Conservation (phyloP, 1,140 invertebrate species). For the Archivesica marissinica region DNA sequence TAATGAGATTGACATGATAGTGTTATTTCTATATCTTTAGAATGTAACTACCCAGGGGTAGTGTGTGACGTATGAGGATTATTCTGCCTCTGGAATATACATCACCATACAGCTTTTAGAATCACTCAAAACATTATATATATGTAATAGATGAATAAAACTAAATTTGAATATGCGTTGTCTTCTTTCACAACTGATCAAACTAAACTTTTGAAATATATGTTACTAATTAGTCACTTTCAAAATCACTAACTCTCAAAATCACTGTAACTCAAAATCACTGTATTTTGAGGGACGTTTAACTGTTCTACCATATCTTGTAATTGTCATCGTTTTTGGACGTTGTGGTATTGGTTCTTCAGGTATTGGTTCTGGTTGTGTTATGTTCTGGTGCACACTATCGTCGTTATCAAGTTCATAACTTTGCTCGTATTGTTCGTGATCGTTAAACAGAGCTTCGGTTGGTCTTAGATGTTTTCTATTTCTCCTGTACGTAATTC, state of each 20-base stretch:
- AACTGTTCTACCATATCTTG: background rate
- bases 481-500: conserved; percentile 9
- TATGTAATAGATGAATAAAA: no score
- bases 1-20: no score
- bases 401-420: background rate
- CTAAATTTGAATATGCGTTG: no score
- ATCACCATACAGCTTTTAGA: no score
- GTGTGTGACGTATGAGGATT: no score
- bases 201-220: no score
- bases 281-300: background rate
- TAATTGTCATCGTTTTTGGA: background rate
- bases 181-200: no score
- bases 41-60: no score
- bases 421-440: background rate
- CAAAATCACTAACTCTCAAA: conserved; percentile 95
- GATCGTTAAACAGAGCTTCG: background rate
- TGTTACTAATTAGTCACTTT: conserved; percentile 89
- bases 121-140: no score
- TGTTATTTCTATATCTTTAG: no score
- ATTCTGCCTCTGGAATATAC: no score
- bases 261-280: conserved; percentile 91
- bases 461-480: conserved; percentile 27
- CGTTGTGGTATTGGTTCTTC: background rate
- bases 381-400: background rate
- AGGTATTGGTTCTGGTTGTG: background rate